phyloP scores from a whole-genome alignment of 1,140 invertebrate genomes.

The Pseudomyrmex gracilis region DNA sequence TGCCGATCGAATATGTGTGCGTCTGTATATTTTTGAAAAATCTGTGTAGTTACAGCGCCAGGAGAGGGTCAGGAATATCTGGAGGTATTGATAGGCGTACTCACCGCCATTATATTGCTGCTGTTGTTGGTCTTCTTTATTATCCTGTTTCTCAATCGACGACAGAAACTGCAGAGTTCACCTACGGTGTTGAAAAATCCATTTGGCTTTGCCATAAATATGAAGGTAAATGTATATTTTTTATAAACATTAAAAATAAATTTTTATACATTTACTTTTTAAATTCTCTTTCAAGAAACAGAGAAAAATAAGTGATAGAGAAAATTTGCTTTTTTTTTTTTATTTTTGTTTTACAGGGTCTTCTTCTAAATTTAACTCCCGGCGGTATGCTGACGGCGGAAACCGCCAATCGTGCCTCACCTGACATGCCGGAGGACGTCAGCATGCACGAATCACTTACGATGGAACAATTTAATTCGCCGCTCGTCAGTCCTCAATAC shows the following conservation, averaged over 20 bases:
- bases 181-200: conserved; percentile 88
- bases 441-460: conserved; percentile 83
- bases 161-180: conserved; percentile 88
- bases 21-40: conserved; percentile 2
- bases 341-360: conserved; percentile 82
- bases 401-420: conserved; percentile 83
- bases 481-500: conserved; percentile 84
- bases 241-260: too few relatives aligned
- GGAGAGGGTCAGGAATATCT: conserved; percentile 88
- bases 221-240: conserved; percentile 86
- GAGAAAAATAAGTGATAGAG: neutral
- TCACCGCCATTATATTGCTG: conserved; percentile 90
- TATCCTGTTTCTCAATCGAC: conserved; percentile 88
- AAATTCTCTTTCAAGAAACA: neutral
- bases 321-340: neutral
- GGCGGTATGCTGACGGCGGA: conserved; percentile 83
- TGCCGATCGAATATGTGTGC: neutral
- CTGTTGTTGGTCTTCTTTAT: conserved; percentile 89
- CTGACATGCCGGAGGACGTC: conserved; percentile 80
- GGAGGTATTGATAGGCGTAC: conserved; percentile 90
- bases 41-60: conserved; percentile 86
- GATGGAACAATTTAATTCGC: conserved; percentile 86
- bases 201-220: conserved; percentile 89
- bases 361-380: conserved; percentile 87
- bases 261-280: neutral